Evolutionary conservation across 1,140 invertebrate species (phyloP), one percentile per base, ranked within the genome.

Genomic region (Zaprionus davidi): DNA sequence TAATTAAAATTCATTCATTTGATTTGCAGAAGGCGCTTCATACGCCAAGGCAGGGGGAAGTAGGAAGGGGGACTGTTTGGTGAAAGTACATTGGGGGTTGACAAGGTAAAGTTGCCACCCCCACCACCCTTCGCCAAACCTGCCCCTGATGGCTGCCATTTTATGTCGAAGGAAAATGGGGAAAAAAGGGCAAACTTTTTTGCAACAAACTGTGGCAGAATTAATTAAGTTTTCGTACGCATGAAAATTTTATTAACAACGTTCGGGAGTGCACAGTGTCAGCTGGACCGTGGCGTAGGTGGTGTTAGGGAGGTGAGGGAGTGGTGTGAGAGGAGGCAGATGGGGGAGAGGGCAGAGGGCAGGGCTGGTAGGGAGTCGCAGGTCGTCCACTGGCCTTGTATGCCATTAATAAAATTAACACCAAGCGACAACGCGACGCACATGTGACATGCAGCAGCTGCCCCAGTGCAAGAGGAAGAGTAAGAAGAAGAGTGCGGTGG

Each of bases 341-440:
- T 5, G 0, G 9, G 2, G 7, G 7, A 3, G 13, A n/a, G 34
- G 5, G 36, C 6, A 9, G 15, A 31, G 51, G 6, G 28, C 1
- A 28, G 28, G 28, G 28, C 28, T 28, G 28, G 6, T 28, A 28
- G 28, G 7, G 28, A 44, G 64, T 31, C 55, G 22, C 17, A 49
- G 59, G 65, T 56, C 46, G 81, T 51, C 70, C 83, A 86, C 34
- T 82, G 70, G 60, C 69, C 41, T 73, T 85, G 87, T 77, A 85
- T 86, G 90, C 88, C 91, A 92, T 92, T 92, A 92, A 92, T 92
- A 92, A 92, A 92, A 90, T 91, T 91, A 92, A 88, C 91, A 91
- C 83, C 77, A 85, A 70, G 55, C 24, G 53, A 70, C 64, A 69
- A 71, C 56, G 56, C 41, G n/a, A 20, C 34, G 59, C 60, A 71